Evolutionary conservation across 2,797 vertebrate species (phyloP), one percentile per base, ranked within the genome.

Genomic region (Enteromius anoplus): DNA sequence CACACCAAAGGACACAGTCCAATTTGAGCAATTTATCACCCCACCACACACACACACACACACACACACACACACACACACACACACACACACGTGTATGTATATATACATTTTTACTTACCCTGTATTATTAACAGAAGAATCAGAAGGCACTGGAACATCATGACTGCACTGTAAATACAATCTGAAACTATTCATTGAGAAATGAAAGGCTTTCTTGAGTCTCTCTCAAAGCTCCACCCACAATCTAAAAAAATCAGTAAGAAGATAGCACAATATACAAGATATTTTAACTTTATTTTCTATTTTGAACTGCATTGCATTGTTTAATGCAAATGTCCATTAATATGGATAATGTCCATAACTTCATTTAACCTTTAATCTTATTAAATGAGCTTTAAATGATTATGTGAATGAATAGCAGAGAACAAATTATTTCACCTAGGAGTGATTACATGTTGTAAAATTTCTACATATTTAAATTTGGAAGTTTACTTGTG

Each of bases 81-180:
- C 45, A 42, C 10, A 42, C 1, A 40, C 1, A 40, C 7, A 40
- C 5, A 42, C 9, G 9, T 42, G 10, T 70, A 29, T 42, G 1
- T 17, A 70, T 23, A 7, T 42, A 6, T 60, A 21, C 34, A 19
- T 1, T 64, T 32, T 40, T 49, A 73, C 58, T 19, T 77, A 78
- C 58, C 45, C 9, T 40, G 32, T 37, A 19, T 62, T 73, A 72
- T 1, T 34, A 9, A 23, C 55, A 75, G 32, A 14, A 81, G 58
- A 66, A 76, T 23, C 49, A 76, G 49, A 75, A 4, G 34, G 51
- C 17, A 68, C 32, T 75, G 32, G 14, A 40, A 75, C 45, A 68
- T 42, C 23, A 68, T 82, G 81, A n/a, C 4, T 69, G 34, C 47
- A 45, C 14, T 4, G 45, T 10, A 45, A 42, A 65, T 2, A 29